Conservation (phyloP, 2,113 vertebrate genomes). For the Elephantulus edwardii region DNA sequence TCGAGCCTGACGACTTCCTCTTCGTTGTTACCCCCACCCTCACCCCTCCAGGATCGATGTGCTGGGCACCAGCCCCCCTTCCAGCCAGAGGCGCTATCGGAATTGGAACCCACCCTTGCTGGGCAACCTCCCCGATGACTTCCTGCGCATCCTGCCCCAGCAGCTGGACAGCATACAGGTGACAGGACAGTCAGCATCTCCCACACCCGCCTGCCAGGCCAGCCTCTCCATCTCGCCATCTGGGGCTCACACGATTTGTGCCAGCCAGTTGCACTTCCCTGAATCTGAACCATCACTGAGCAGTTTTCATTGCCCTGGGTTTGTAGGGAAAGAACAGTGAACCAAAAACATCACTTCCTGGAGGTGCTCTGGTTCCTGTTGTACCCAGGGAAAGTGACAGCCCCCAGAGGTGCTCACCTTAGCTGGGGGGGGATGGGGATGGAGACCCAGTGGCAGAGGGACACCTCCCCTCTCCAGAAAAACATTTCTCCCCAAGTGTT, state of each 20-base stretch:
- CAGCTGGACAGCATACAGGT: conserved; percentile 89
- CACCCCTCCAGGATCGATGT: conserved; percentile 85
- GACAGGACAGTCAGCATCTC: neutral
- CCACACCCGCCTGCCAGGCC: neutral
- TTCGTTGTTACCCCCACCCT: neutral
- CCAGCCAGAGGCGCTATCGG: conserved; percentile 85
- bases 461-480: neutral
- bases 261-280: conserved; percentile 4
- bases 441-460: neutral
- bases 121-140: conserved; percentile 95
- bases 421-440: neutral
- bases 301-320: conserved; percentile 22
- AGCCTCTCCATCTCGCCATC: neutral
- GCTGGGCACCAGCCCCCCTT: conserved; percentile 75
- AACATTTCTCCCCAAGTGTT: neutral
- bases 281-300: neutral
- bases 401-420: neutral
- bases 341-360: conserved; percentile 8
- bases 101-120: conserved; percentile 97
- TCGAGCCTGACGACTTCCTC: neutral
- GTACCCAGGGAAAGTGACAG: neutral
- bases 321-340: conserved; percentile 4
- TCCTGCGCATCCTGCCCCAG: conserved; percentile 95
- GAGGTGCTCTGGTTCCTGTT: neutral
- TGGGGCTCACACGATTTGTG: neutral